These are phyloP conservation scores for Bursaphelenchus okinawaensis DNA, from an alignment of 2,888 invertebrate genomes.

Conservation along the genomic window DNA sequence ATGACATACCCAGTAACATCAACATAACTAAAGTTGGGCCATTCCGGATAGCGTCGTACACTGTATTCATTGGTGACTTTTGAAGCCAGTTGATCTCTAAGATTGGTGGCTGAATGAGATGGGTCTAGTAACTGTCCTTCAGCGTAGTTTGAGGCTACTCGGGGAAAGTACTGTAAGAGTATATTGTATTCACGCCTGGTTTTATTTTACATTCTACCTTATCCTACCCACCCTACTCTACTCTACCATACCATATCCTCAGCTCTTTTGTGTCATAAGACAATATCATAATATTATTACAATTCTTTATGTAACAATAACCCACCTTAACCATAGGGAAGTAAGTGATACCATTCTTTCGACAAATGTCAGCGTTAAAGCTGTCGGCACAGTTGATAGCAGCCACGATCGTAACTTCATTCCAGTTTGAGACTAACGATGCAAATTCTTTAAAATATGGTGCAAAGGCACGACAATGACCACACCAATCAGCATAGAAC, in stretches of 20 bases:
- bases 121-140: conserved; percentile 41
- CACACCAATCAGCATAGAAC: conserved; percentile 83
- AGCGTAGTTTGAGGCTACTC: conserved; percentile 35
- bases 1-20: conserved; percentile 36
- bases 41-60: conserved; percentile 43
- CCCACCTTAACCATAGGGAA: conserved; percentile 55
- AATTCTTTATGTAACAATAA: no score
- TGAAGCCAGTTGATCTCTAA: conserved; percentile 33
- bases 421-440: conserved; percentile 52
- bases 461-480: conserved; percentile 69
- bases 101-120: conserved; percentile 34
- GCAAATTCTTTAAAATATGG: conserved; percentile 77
- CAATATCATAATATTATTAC: no score
- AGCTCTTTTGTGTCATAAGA: no score
- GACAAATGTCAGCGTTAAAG: conserved; percentile 47
- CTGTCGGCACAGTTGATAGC: conserved; percentile 55
- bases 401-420: conserved; percentile 35
- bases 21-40: conserved; percentile 51
- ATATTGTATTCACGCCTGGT: no score
- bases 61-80: conserved; percentile 38
- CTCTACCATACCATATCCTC: no score
- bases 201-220: not conserved
- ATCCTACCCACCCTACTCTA: no score
- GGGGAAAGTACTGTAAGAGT: conserved; percentile 51
- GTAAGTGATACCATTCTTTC: conserved; percentile 48